Evolutionary conservation across 2,888 invertebrate species (phyloP), one percentile per base, ranked within the genome.

Genomic region (Caenorhabditis zanzibari): DNA sequence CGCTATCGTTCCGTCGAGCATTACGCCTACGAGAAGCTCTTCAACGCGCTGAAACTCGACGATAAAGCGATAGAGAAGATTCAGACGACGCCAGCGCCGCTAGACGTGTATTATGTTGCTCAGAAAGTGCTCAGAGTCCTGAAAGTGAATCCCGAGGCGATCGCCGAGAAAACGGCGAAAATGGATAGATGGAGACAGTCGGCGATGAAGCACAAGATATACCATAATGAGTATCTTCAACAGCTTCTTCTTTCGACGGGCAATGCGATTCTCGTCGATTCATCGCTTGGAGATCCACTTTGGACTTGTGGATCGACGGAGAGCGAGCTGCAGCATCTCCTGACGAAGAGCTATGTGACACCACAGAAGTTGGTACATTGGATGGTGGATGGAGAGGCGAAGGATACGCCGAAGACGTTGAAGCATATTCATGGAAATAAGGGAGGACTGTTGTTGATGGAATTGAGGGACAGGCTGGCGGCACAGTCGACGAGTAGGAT

Each of bases 141-240:
- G 9, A 54, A 85, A 74, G 69, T 85, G 9, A 68, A 71, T 28
- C 38, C 68, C 0, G 85, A 85, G 24, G 73, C 85, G 12, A 52
- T 91, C 22, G 81, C 85, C 14, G 86, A 86, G 41, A 92, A 91
- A 79, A 74, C 79, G 24, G 12, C 82, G 12, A 89, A 89, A 41
- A 81, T 92, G 86, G 92, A 91, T 64, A 75, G 90, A 52, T 90
- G 91, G 91, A 80, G 91, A 9, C 92, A 91, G 74, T 89, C 90
- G 7, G 92, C 91, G n/a, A 91, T 92, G 91, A 91, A 90, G 81
- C 89, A 90, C 79, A 92, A 92, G 52, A 84, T 92, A 38, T 79
- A 82, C 19, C 89, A 91, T 80, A 88, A 88, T 66, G 88, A 89
- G 12, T 88, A 90, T 47, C 84, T 92, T n/a, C 89, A 89, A 68